phyloP scores from a whole-genome alignment of 2,113 vertebrate genomes.

The Elgaria multicarinata region DNA sequence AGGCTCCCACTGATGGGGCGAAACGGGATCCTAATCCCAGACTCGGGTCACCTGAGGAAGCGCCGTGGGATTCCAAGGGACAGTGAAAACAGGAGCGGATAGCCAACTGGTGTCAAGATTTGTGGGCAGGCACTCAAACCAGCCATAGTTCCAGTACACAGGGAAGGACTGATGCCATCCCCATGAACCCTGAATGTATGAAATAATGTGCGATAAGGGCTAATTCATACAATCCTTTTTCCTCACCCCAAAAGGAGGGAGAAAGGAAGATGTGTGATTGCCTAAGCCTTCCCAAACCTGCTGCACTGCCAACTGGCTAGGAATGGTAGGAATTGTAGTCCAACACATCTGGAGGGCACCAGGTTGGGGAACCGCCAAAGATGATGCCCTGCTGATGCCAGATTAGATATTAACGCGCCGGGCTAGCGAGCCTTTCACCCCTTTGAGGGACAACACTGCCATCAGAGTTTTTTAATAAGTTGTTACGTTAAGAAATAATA shows the following conservation, averaged over 20 bases:
- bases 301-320: too few relatives aligned
- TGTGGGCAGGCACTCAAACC: not conserved
- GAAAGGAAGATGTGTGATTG: not conserved
- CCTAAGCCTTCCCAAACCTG: too few relatives aligned
- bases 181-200: not conserved
- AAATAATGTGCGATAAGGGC: not conserved
- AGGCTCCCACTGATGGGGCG: not conserved
- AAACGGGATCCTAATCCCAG: constrained; percentile 18
- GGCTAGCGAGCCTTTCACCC: too few relatives aligned
- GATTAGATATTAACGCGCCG: too few relatives aligned
- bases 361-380: too few relatives aligned
- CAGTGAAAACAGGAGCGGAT: not conserved
- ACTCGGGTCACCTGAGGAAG: constrained; percentile 14
- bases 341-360: too few relatives aligned
- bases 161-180: not conserved
- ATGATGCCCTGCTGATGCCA: too few relatives aligned
- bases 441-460: too few relatives aligned
- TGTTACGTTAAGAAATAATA: too few relatives aligned
- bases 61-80: not conserved
- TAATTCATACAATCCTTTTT: not conserved
- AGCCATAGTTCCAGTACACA: not conserved
- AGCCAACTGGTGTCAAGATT: not conserved
- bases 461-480: not conserved
- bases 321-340: too few relatives aligned
- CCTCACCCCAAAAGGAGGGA: not conserved